A percentile compares a stretch with the other conserved stretches of the same genome.
Conservation (phyloP, 2,797 vertebrate species). For the Rhabdophis nuchalis region DNA sequence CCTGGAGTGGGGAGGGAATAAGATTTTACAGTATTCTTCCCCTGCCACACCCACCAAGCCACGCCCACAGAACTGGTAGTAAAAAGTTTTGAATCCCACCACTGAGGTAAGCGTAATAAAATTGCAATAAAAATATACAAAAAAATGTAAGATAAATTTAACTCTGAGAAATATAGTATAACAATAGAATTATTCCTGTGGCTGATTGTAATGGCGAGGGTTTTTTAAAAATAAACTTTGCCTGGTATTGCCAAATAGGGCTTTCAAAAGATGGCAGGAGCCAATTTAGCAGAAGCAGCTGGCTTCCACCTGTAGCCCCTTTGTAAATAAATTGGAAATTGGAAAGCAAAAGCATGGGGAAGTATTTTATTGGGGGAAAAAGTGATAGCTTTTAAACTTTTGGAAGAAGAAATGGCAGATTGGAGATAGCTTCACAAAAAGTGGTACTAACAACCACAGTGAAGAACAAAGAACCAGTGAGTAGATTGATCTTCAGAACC, state of each 20-base stretch:
- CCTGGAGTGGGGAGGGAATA: no score
- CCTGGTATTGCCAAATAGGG: not conserved
- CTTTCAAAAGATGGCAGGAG: not conserved
- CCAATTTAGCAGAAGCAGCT: not conserved
- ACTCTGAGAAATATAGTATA: not conserved
- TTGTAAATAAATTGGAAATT: not conserved
- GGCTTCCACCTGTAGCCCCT: not conserved
- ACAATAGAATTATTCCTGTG: not conserved
- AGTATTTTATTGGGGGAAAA: not conserved
- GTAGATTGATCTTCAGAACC: not conserved
- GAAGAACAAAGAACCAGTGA: not conserved
- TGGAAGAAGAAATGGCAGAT: not conserved
- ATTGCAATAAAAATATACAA: not conserved
- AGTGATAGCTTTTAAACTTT: not conserved
- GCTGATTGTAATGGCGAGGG: not conserved
- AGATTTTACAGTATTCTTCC: no score
- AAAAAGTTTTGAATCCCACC: no score
- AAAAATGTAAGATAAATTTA: not conserved
- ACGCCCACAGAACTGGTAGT: no score
- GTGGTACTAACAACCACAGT: not conserved
- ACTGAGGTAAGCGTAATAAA: not conserved
- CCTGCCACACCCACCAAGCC: no score
- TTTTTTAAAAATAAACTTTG: not conserved
- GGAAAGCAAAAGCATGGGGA: not conserved
- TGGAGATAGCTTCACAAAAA: not conserved